Evolutionary conservation across 2,888 invertebrate genomes (phyloP).

Genomic region (Agrotis exclamationis): DNA sequence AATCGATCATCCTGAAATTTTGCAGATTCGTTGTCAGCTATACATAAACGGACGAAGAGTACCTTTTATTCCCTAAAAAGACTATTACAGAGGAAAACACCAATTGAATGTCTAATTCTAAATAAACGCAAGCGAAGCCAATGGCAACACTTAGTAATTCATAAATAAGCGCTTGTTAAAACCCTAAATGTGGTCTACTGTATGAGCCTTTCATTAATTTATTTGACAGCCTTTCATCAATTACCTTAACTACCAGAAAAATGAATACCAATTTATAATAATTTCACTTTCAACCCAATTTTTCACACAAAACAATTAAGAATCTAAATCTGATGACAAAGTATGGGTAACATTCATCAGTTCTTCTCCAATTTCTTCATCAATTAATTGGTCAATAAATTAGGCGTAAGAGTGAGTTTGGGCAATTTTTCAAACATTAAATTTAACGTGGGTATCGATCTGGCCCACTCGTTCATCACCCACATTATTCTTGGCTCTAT

Average conservation of each 20-base stretch:
- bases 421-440: conserved; percentile 71
- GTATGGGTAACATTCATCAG: conserved; percentile 46
- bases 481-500: conserved; percentile 83
- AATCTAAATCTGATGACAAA: conserved; percentile 48
- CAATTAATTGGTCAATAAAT: conserved; percentile 63
- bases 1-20: too few relatives aligned
- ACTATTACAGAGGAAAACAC: too few relatives aligned
- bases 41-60: too few relatives aligned
- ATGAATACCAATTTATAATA: conserved; percentile 34
- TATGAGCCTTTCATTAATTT: conserved; percentile 12
- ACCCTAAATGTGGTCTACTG: conserved; percentile 5
- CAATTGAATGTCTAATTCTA: too few relatives aligned
- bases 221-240: conserved; percentile 17
- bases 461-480: conserved; percentile 71
- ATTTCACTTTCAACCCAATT: conserved; percentile 30
- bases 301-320: conserved; percentile 47
- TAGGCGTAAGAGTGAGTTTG: conserved; percentile 56
- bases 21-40: too few relatives aligned
- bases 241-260: conserved; percentile 8
- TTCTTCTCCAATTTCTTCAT: conserved; percentile 52
- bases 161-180: neutral
- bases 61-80: too few relatives aligned
- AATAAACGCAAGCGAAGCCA: too few relatives aligned
- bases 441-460: conserved; percentile 66
- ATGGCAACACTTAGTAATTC: neutral